Base-by-base conservation (phyloP, 2,888 invertebrate species). In the Caenorhabditis auriculariae region DNA sequence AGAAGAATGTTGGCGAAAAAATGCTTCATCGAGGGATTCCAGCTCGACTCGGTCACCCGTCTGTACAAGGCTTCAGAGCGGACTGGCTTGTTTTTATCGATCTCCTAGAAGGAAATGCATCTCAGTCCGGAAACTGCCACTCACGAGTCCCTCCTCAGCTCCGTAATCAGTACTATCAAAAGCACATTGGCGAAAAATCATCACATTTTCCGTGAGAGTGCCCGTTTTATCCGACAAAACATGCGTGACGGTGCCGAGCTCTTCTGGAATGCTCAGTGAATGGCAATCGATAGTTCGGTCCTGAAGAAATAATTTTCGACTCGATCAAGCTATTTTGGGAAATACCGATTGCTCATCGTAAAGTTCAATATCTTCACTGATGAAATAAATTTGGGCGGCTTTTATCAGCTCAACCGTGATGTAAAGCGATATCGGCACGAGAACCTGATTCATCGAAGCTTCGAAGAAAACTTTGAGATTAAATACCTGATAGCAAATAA, bases 351-450 rank as follows among this genome's bases (percentile, higher is more conserved):
- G 86, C 15, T 88, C 86, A 83, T 95, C 91, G 83, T 90, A 92
- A 42, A 96, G 86, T 72, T 91, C 89, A 15, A 88, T 85, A 83
- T 95, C 94, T 77, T 91, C 88, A 15, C 91, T 90, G 77, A 96
- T 94, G 83, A 93, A 92, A 83, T 90, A 94, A 47, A 94, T 91
- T 86, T 96, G 95, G 57, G 91, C 87, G 63, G 95, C 87, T 84
- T 95, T 96, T 74, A 94, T 91, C 86, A 96, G 88, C 84, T 96
- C 96, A 78, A 96, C 88, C 3, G 94, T 93, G 51, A 96, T 95
- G 84, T 96, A 96, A 60, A 96, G 85, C 6, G 95, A 93, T 44
- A 96, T 86, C 0, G 96, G 96, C 82, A 96, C 94, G 89, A 96
- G 91, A 61, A 94, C 90, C 88, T 89, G 82, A 9, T 81, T 75